phyloP scores from a whole-genome alignment of 2,888 invertebrate genomes.

The Lacanobia oleracea region DNA sequence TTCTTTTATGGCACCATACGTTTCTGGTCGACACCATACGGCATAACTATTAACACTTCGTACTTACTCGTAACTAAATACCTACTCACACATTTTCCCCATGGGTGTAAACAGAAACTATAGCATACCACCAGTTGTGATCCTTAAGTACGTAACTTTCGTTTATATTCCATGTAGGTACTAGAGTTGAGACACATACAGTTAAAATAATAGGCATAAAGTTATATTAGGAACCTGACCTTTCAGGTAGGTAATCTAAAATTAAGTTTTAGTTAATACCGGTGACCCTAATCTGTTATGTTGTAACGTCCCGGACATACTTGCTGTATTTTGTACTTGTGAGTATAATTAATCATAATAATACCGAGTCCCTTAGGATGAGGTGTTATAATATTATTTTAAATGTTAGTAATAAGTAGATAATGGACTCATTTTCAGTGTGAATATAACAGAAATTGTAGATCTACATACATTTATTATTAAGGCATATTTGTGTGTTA shows the following conservation, averaged over 20 bases:
- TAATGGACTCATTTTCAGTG: constrained; percentile 20
- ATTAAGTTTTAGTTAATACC: constrained; percentile 20
- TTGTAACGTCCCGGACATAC: neutral
- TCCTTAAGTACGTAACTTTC: too few relatives aligned
- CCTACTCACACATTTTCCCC: too few relatives aligned
- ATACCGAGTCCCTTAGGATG: neutral
- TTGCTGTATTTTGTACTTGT: neutral
- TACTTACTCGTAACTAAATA: too few relatives aligned
- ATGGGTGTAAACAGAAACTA: too few relatives aligned
- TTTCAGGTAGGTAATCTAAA: constrained; percentile 21
- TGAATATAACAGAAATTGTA: constrained; percentile 1
- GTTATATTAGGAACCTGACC: neutral
- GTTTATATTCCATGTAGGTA: too few relatives aligned
- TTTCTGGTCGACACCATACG: too few relatives aligned
- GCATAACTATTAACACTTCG: too few relatives aligned
- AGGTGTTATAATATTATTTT: constrained; percentile 17
- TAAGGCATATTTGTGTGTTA: neutral
- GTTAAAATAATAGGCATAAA: neutral
- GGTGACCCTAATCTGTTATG: constrained; percentile 29
- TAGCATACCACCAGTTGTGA: too few relatives aligned
- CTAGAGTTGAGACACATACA: neutral
- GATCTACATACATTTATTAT: neutral
- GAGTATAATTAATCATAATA: constrained; percentile 19
- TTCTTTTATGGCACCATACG: too few relatives aligned
- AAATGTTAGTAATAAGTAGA: constrained; percentile 15